Conservation (phyloP, 2,888 invertebrate species). For the Miltochrista miniata region DNA sequence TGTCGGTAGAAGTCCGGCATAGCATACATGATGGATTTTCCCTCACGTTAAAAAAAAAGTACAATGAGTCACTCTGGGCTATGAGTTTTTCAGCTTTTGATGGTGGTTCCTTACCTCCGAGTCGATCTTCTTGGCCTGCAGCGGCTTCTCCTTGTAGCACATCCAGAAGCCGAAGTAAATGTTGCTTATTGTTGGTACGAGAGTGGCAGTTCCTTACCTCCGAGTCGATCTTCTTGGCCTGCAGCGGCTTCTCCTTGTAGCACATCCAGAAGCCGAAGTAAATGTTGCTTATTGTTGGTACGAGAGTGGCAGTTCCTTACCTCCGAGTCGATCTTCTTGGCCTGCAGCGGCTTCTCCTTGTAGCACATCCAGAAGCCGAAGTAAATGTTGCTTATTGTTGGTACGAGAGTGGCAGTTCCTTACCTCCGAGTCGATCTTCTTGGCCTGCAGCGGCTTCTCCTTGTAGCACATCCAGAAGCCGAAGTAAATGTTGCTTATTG, state of each 20-base stretch:
- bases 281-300: not conserved
- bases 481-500: conserved; percentile 53
- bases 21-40: too few relatives aligned
- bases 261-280: conserved; percentile 98
- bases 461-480: conserved; percentile 97
- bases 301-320: too few relatives aligned
- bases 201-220: too few relatives aligned
- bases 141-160: conserved; percentile 96
- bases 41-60: too few relatives aligned
- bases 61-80: too few relatives aligned
- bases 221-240: conserved; percentile 94
- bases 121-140: conserved; percentile 94
- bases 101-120: too few relatives aligned
- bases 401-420: too few relatives aligned
- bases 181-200: not conserved
- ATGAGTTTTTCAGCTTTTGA: not conserved
- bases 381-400: not conserved
- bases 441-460: conserved; percentile 94
- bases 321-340: conserved; percentile 94
- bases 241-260: conserved; percentile 94
- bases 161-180: conserved; percentile 94
- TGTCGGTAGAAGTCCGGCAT: too few relatives aligned
- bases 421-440: conserved; percentile 94
- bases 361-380: conserved; percentile 98
- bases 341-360: conserved; percentile 94